Evolutionary conservation across 1,140 invertebrate species (phyloP).

Genomic region (Saccostrea echinata): DNA sequence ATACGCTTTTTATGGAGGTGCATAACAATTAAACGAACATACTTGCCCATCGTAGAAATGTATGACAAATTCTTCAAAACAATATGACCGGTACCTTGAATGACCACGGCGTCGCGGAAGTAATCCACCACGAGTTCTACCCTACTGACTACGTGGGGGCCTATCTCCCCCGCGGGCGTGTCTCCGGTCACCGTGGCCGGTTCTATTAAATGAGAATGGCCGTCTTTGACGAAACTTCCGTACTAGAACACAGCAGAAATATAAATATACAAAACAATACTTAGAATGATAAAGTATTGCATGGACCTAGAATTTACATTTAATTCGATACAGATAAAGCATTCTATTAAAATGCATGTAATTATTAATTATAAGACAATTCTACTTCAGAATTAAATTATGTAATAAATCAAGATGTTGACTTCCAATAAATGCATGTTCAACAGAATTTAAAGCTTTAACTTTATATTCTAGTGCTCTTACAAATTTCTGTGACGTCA

Average conservation of each 20-base stretch:
- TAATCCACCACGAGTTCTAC: not conserved
- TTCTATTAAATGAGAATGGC: not conserved
- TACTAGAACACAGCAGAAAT: not conserved
- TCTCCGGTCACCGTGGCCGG: not conserved
- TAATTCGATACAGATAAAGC: too few relatives aligned
- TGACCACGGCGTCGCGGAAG: slow-evolving; percentile 7
- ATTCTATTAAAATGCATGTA: too few relatives aligned
- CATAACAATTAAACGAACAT: too few relatives aligned
- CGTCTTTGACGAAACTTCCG: slow-evolving; percentile 4
- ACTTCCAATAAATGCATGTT: too few relatives aligned
- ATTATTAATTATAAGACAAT: too few relatives aligned
- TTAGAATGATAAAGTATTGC: too few relatives aligned
- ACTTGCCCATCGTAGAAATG: too few relatives aligned
- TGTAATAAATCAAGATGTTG: not conserved
- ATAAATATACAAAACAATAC: too few relatives aligned
- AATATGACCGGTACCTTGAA: not conserved
- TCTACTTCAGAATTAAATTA: not conserved
- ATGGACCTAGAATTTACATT: too few relatives aligned
- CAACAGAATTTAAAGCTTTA: not conserved
- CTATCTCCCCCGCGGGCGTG: not conserved
- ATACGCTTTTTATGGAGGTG: too few relatives aligned
- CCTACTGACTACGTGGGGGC: slow-evolving; percentile 3
- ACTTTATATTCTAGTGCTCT: not conserved
- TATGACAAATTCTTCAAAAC: too few relatives aligned
- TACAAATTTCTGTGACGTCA: slow-evolving; percentile 37